Evolutionary conservation across 2,888 invertebrate genomes (phyloP), one percentile per base, ranked within the genome.

Genomic region (Tolmerus cingulatus): DNA sequence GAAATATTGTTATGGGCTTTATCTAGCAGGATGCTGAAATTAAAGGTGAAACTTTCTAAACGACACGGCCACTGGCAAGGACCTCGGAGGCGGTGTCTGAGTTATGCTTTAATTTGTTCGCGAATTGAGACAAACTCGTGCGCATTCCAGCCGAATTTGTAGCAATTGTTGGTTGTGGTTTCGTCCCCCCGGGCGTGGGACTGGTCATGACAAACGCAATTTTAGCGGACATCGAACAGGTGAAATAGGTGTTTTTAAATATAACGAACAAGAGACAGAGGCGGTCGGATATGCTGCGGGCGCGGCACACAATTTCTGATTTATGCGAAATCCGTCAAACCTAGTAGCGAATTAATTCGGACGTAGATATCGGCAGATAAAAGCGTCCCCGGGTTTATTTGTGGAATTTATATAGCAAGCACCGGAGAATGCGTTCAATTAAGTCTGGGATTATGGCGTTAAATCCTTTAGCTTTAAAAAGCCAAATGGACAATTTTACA

Each of bases 1-100:
- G 66, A 82, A 82, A 66, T 66, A 66, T 82, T 82, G 57, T 82
- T 82, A 57, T 82, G 82, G 57, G 82, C 57, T 55, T 37, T 82
- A 82, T 82, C 82, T 82, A 79, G 27, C 51, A 12, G 37, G 14
- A 16, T 14, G 27, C 30, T 4, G 23, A 66, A 82, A 82, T 82
- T 82, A 82, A 82, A 82, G 82, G 30, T 8, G 34, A 81, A 76
- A 76, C 76, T 76, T 76, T 76, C n/a, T 23, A 23, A 23, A 19
- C 23, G 30, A 46, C 81, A 81, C 43, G 14, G 43, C 43, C 43
- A 43, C 43, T 3, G 43, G 43, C 43, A 46, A 1, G 43, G 43
- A 19, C 55, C 55, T 43, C 40, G 46, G 14, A 0, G 27, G 19
- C 79, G 51, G 51, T 79, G 5, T n/a, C 57, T 82, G 57, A 82